These are phyloP conservation scores for Solea solea DNA, from an alignment of 2,113 vertebrate genomes.

Conservation along the genomic window DNA sequence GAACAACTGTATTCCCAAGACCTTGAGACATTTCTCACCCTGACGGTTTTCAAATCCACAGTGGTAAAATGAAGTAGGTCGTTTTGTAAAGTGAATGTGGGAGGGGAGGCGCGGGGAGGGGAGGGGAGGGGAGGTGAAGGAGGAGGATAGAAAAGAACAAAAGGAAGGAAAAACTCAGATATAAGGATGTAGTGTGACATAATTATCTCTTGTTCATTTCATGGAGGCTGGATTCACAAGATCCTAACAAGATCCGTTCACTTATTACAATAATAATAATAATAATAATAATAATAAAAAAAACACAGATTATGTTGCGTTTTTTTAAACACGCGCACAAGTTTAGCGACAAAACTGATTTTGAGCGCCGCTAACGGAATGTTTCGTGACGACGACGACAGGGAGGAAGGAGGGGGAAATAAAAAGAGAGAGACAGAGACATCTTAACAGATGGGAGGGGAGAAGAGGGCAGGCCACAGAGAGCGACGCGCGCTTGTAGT, in stretches of 20 bases:
- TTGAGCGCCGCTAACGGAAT: slow-evolving; percentile 26
- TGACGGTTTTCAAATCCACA: slow-evolving; percentile 78
- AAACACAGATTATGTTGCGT: slow-evolving; percentile 14
- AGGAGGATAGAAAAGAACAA: slow-evolving; percentile 50
- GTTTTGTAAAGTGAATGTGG: slow-evolving; percentile 75
- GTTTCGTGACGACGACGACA: slow-evolving; percentile 11
- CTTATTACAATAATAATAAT: background rate
- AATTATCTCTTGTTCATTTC: slow-evolving; percentile 63
- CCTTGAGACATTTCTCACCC: slow-evolving; percentile 83
- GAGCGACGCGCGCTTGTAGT: slow-evolving; percentile 25
- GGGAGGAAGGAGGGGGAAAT: background rate
- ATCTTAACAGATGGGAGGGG: slow-evolving; percentile 59
- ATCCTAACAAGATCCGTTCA: slow-evolving; percentile 26
- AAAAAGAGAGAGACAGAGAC: slow-evolving; percentile 56
- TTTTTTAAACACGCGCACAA: slow-evolving; percentile 24
- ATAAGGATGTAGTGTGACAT: slow-evolving; percentile 59
- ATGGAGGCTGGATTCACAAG: slow-evolving; percentile 43
- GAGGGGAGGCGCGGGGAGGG: slow-evolving; percentile 10
- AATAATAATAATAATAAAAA: slow-evolving; percentile 12
- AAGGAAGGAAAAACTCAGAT: slow-evolving; percentile 41
- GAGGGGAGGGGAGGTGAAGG: slow-evolving; percentile 9
- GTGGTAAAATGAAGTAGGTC: slow-evolving; percentile 80
- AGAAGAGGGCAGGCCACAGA: slow-evolving; percentile 39
- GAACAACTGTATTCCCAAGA: slow-evolving; percentile 84
- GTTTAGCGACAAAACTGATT: slow-evolving; percentile 22